Conservation (phyloP, 2,113 vertebrate genomes). For the Coptodon rendalli region DNA sequence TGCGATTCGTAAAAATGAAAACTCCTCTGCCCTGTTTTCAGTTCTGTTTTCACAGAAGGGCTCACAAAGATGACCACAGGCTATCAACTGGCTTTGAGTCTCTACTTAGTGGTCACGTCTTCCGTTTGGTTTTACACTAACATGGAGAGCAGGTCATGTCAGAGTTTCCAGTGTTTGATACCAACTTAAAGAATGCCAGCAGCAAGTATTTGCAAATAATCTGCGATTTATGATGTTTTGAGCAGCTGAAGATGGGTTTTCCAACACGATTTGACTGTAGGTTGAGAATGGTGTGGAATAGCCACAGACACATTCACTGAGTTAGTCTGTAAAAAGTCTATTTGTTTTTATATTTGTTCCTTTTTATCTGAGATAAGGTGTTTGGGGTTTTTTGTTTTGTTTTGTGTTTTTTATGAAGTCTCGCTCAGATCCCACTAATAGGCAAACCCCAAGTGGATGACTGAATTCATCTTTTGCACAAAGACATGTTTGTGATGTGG, state of each 20-base stretch:
- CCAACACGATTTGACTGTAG: background rate
- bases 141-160: background rate
- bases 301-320: background rate
- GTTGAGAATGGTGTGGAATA: background rate
- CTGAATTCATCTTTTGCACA: background rate
- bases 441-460: background rate
- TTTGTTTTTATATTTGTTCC: background rate
- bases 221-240: background rate
- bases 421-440: background rate
- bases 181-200: background rate
- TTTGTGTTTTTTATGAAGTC: background rate
- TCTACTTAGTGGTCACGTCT: background rate
- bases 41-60: background rate
- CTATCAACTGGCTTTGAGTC: fast-evolving
- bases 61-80: background rate
- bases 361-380: background rate
- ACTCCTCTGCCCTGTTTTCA: background rate
- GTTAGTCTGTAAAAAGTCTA: background rate
- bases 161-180: background rate
- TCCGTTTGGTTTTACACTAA: background rate
- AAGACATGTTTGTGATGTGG: background rate
- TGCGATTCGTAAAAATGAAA: background rate
- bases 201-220: background rate
- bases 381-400: fast-evolving
- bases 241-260: background rate